phyloP scores from a whole-genome alignment of 2,888 invertebrate genomes.

The Xylota segnis region DNA sequence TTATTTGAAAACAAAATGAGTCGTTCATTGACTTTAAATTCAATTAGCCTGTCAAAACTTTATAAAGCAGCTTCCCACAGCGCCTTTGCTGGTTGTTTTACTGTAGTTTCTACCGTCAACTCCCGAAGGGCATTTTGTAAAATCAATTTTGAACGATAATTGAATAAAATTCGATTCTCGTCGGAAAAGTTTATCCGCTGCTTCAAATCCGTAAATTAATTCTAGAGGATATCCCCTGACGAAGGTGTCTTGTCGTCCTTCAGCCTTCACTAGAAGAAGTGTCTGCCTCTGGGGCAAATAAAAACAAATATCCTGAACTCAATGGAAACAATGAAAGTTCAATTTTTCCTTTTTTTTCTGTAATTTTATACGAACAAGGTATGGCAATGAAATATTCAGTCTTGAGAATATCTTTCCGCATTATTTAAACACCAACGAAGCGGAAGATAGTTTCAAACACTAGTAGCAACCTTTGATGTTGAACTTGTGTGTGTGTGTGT shows the following conservation, averaged over 20 bases:
- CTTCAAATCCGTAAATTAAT: conserved; percentile 64
- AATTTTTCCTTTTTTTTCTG: conserved; percentile 23
- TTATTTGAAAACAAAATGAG: conserved; percentile 17
- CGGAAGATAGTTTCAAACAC: conserved; percentile 52
- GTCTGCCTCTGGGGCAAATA: background rate
- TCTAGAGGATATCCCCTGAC: conserved; percentile 38
- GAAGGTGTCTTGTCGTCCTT: conserved; percentile 41
- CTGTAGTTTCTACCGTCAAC: conserved; percentile 22
- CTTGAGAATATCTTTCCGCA: conserved; percentile 11
- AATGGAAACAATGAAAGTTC: conserved; percentile 58
- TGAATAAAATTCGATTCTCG: conserved; percentile 62
- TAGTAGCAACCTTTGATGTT: conserved; percentile 35
- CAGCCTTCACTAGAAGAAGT: background rate
- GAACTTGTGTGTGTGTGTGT: background rate
- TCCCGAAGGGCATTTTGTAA: conserved; percentile 17
- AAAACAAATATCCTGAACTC: conserved; percentile 10
- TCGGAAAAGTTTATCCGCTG: conserved; percentile 43
- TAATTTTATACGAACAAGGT: conserved; percentile 15
- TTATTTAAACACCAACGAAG: conserved; percentile 55
- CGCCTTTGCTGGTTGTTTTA: background rate
- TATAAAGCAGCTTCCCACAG: background rate
- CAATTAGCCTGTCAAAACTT: conserved; percentile 59
- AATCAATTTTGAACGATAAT: conserved; percentile 63
- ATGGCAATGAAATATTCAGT: conserved; percentile 20
- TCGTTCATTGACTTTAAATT: conserved; percentile 48